Base-by-base conservation (phyloP, 2,888 invertebrate genomes). In the Agonopterix subpropinquella region DNA sequence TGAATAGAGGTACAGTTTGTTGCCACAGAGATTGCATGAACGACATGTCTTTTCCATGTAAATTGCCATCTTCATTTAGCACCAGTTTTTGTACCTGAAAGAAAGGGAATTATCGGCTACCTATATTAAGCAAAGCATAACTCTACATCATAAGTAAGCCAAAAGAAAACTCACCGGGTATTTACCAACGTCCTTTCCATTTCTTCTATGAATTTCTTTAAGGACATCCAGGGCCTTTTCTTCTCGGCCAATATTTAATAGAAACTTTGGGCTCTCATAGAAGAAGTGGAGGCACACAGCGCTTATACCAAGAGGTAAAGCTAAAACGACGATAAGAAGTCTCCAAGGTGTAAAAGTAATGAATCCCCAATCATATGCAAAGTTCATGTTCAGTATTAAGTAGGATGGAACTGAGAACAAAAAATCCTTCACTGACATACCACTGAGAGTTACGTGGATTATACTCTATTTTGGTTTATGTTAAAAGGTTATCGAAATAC, bases 251-350 rank as follows among this genome's bases (percentile, higher is more conserved):
- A 85, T 85, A 35, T 91, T 89, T 71, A 93, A 87, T 3, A 93
- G 72, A 65, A 92, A 94, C 70, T 93, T 93, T 0, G 94, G 94
- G 66, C 92, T 94, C 70, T 94, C 94, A 8, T 92, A 90, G 53
- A 90, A 86, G 45, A 89, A 80, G 41, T 86, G 77, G 8, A 91
- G 67, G 0, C 88, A 67, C 10, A 90, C 48, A 0, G 89, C 89
- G 36, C 91, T 89, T 0, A 91, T 56, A 0, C 92, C 66, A 43
- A 90, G 88, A 0, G 93, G 92, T 10, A 92, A 28, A 10, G 90
- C 76, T 47, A 85, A 70, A 0, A 86, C 55, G 1, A 77, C 52
- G 4, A 63, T 57, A 35, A 78, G 44, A 8, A 78, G 54, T 42
- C 78, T 57, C 78, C 78, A 79, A 0, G 77, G 73, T 0, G 60